Base-by-base conservation (phyloP, 2,888 invertebrate genomes). In the Lingula anatina region DNA sequence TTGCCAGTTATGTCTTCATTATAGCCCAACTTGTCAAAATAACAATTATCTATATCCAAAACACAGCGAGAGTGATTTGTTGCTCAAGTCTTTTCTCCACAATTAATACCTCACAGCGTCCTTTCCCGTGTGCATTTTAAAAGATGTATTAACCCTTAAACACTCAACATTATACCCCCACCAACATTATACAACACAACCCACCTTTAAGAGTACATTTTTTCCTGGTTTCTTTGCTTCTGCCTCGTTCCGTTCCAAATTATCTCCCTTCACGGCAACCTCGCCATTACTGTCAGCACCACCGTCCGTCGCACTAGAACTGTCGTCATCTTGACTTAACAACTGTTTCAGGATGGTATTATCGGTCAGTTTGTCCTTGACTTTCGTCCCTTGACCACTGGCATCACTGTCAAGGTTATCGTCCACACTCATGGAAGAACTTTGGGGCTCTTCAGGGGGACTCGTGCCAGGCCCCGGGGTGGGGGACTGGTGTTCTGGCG, bases 291-390 rank as follows among this genome's bases (percentile, higher is more conserved):
- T 35, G 48, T 44, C 2, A 50, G 40, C 46, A 9, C 57, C 66
- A 54, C n/a, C 80, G 69, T 50, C 82, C 47, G 82, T 83, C 61
- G 61, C 80, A 67, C 39, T 81, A 44, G 83, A 83, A 46, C 84
- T 83, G 42, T 82, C 82, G 61, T 86, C 86, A 48, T 83, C 83
- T 67, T 85, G 84, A 66, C 85, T 85, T 57, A 87, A 78, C 69
- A 87, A 73, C 53, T 81, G 82, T 55, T 78, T 77, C 35, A 79
- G 64, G 51, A 79, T 64, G 26, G 60, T 46, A 54, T 71, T 68
- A 31, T 57, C 57, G 35, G 21, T 21, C 35, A 25, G 18, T 21
- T 31, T n/a, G 25, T n/a, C 9, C 35, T 18, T 12, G 36, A 21
- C n/a, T 49, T 54, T 5, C 37, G 42, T 2, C 46, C 49, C 7